A percentile compares a stretch with the other conserved stretches of the same genome.
Conservation (phyloP, 2,888 invertebrate genomes). For the Lithophane leautieri region DNA sequence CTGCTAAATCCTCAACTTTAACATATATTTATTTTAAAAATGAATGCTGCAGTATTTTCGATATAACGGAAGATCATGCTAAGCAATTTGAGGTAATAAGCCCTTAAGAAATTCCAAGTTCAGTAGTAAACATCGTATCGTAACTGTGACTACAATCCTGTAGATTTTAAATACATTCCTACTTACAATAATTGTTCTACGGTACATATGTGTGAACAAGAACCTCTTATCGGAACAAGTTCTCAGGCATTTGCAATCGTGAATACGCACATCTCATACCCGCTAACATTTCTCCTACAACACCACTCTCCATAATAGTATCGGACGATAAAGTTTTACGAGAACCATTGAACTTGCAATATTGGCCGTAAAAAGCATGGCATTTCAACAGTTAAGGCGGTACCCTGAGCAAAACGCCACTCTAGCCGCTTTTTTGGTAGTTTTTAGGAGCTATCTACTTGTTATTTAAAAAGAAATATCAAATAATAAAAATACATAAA, state of each 20-base stretch:
- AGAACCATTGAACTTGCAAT: conserved; percentile 53
- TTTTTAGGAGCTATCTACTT: too few relatives aligned
- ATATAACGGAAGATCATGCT: too few relatives aligned
- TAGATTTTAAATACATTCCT: not conserved
- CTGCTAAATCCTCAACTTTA: too few relatives aligned
- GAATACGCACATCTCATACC: conserved; percentile 12
- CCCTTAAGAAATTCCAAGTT: not conserved
- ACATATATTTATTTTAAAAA: too few relatives aligned
- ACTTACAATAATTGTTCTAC: not conserved
- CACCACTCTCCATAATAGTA: conserved; percentile 26
- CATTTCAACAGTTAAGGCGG: conserved; percentile 49
- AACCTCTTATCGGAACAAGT: conserved; percentile 14
- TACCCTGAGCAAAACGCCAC: too few relatives aligned
- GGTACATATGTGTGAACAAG: not conserved
- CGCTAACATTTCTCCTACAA: conserved; percentile 8
- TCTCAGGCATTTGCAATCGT: conserved; percentile 16
- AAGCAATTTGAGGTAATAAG: too few relatives aligned
- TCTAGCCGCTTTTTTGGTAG: too few relatives aligned
- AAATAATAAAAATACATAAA: too few relatives aligned
- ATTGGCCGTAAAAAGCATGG: conserved; percentile 45
- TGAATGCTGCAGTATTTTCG: too few relatives aligned
- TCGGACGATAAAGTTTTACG: conserved; percentile 58
- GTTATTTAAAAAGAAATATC: too few relatives aligned
- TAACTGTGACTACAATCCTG: not conserved
- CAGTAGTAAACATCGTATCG: not conserved